A percentile compares a stretch with the other conserved stretches of the same genome.
These are phyloP conservation scores for Deroplatys truncata DNA, from an alignment of 2,888 invertebrate species.

Conservation along the genomic window DNA sequence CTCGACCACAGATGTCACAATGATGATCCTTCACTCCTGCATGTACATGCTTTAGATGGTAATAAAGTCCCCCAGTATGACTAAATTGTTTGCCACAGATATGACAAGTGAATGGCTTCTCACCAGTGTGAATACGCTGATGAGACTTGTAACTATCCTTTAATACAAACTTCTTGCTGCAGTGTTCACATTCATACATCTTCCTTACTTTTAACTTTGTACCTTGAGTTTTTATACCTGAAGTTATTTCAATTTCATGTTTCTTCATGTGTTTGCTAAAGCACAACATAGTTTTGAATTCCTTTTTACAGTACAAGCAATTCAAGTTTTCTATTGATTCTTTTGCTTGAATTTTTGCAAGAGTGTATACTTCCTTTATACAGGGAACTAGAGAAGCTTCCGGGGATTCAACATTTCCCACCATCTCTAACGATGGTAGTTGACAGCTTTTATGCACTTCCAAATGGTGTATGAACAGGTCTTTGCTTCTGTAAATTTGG, in stretches of 20 bases:
- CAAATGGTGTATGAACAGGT: not conserved
- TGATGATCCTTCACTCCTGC: slow-evolving; percentile 45
- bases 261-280: not conserved
- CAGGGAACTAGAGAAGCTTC: not conserved
- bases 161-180: slow-evolving; percentile 16
- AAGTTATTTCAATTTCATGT: not conserved
- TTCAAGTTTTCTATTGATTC: not conserved
- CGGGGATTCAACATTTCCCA: not conserved
- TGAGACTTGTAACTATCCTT: slow-evolving; percentile 40
- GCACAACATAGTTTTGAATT: not conserved
- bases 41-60: slow-evolving; percentile 52
- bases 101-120: slow-evolving; percentile 62
- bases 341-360: not conserved
- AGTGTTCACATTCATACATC: slow-evolving; percentile 7
- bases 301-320: not conserved
- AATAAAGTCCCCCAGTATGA: slow-evolving; percentile 55
- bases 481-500: not conserved
- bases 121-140: slow-evolving; percentile 50
- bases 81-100: slow-evolving; percentile 63
- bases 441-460: not conserved
- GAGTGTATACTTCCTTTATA: not conserved
- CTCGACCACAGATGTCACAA: slow-evolving; percentile 48
- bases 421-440: not conserved
- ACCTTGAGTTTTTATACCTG: not conserved
- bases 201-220: not conserved